Evolutionary conservation across 2,888 invertebrate genomes (phyloP), one percentile per base, ranked within the genome.

Genomic region (Microctonus brassicae): DNA sequence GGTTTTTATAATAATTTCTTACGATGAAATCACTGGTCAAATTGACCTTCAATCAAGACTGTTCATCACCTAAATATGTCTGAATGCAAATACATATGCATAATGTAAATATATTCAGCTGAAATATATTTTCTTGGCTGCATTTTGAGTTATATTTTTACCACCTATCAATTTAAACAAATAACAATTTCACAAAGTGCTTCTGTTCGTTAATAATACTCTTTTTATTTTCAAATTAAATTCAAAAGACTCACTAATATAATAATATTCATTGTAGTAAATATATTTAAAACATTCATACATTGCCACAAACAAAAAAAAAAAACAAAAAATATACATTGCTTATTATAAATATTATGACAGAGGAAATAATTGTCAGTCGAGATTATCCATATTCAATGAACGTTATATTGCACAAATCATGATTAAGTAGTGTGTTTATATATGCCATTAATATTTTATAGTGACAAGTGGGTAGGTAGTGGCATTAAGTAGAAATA

Each of bases 21-120:
- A 10, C 34, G 29, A 74, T 76, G 75, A 73, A 72, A 73, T 75
- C 73, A 72, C 55, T 63, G 24, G 53, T 55, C 65, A 62, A 75
- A 39, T 55, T 60, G 73, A 26, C 73, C 57, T 75, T 72, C 67
- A 69, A 69, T 22, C 13, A 36, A n/a, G 20, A 26, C 10, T 47
- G 55, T 57, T 63, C 72, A 72, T 73, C 53, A 63, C n/a, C 69
- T 69, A 69, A 75, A 73, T 72, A 47, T 42, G 69, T 62, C 73
- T 63, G 66, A 39, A 33, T 24, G 61, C 10, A 11, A n/a, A n/a
- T 22, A 22, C 13, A n/a, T 61, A 61, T 55, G 53, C 55, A 47
- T 47, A 36, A 73, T 72, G 72, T 69, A 58, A 72, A 76, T 77
- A 74, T 68, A 70, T 69, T 74, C 66, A 67, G 60, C 66, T 58